Percentiles rank a stretch among this genome's conserved stretches.
phyloP scores from a whole-genome alignment of 92 coral and sea anemone species.

The Epizoanthus stellaris region DNA sequence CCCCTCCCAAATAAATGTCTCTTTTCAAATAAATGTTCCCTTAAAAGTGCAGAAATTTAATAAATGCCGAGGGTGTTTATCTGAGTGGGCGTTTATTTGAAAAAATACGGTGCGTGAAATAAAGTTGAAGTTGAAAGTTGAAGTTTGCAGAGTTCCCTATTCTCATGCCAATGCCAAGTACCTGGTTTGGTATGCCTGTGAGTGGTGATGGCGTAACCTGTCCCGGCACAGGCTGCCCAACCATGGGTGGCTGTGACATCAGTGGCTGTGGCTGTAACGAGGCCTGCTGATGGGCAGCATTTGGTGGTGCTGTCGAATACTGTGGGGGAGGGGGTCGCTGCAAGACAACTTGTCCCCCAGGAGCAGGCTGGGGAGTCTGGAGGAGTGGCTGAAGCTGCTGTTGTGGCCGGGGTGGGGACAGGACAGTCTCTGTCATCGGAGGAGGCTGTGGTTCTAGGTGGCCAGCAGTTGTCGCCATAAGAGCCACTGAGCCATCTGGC shows the following conservation, averaged over 20 bases:
- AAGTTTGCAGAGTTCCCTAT: not conserved
- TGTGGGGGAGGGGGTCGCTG: conserved; percentile 33
- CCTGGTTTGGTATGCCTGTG: conserved; percentile 35
- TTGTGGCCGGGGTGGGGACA: conserved; percentile 34
- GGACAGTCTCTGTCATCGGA: conserved; percentile 34
- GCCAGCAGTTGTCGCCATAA: not conserved
- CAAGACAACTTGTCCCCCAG: conserved; percentile 17
- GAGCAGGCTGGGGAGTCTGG: conserved; percentile 31
- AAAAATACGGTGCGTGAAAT: too few relatives aligned
- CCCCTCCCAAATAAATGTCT: too few relatives aligned
- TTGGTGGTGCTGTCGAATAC: conserved; percentile 3
- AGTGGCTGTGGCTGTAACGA: conserved; percentile 50
- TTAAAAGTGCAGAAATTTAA: too few relatives aligned
- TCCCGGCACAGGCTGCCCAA: conserved; percentile 16
- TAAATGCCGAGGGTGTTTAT: too few relatives aligned
- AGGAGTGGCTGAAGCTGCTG: conserved; percentile 36
- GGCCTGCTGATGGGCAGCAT: conserved; percentile 23
- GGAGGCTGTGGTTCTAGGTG: conserved; percentile 33
- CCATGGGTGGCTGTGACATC: conserved; percentile 41
- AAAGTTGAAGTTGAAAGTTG: not conserved
- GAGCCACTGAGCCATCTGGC: conserved; percentile 16
- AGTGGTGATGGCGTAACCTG: conserved; percentile 5
- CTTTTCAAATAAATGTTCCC: too few relatives aligned
- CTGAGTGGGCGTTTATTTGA: too few relatives aligned
- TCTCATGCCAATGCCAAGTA: not conserved